Percentiles rank a stretch among this genome's conserved stretches.
Evolutionary conservation across 2,113 vertebrate species (phyloP).

Genomic region (Menidia beryllina): DNA sequence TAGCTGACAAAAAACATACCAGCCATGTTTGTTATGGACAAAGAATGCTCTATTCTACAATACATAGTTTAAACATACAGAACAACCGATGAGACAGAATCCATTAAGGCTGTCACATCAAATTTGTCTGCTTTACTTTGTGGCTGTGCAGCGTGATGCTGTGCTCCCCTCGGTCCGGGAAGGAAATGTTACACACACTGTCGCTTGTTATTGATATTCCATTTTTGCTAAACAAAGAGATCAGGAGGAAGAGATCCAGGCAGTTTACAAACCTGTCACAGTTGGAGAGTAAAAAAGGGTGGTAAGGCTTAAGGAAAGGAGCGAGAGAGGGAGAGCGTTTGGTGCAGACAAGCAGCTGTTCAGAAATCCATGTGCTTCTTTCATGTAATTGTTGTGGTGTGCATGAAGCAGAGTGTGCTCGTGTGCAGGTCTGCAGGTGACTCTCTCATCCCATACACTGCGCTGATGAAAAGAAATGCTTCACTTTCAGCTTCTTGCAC

Average conservation of each 20-base stretch:
- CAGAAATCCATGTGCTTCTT: slow-evolving; percentile 40
- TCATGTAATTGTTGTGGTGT: slow-evolving; percentile 39
- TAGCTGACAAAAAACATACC: slow-evolving; percentile 44
- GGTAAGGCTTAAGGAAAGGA: slow-evolving; percentile 1
- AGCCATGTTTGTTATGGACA: slow-evolving; percentile 31
- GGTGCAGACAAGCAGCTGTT: slow-evolving; percentile 29
- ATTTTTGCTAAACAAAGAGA: slow-evolving; percentile 44
- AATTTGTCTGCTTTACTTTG: slow-evolving; percentile 58
- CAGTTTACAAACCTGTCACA: slow-evolving; percentile 47
- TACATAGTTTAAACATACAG: slow-evolving; percentile 47
- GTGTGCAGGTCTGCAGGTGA: slow-evolving; percentile 9
- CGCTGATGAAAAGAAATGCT: slow-evolving; percentile 45
- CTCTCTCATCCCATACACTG: slow-evolving; percentile 34
- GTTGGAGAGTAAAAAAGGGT: slow-evolving; percentile 55
- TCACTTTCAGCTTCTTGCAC: slow-evolving; percentile 49
- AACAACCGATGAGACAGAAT: slow-evolving; percentile 56
- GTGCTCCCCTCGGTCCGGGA: slow-evolving; percentile 58
- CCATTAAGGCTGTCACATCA: slow-evolving; percentile 65
- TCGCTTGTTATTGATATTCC: slow-evolving; percentile 73
- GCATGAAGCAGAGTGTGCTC: slow-evolving; percentile 25
- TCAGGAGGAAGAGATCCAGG: slow-evolving; percentile 29
- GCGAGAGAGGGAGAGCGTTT: slow-evolving; percentile 12
- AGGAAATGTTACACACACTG: slow-evolving; percentile 73
- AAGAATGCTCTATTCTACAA: slow-evolving; percentile 39
- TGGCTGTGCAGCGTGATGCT: slow-evolving; percentile 56